Evolutionary conservation across 2,797 vertebrate genomes (phyloP).

Genomic region (Chromobotia macracanthus): DNA sequence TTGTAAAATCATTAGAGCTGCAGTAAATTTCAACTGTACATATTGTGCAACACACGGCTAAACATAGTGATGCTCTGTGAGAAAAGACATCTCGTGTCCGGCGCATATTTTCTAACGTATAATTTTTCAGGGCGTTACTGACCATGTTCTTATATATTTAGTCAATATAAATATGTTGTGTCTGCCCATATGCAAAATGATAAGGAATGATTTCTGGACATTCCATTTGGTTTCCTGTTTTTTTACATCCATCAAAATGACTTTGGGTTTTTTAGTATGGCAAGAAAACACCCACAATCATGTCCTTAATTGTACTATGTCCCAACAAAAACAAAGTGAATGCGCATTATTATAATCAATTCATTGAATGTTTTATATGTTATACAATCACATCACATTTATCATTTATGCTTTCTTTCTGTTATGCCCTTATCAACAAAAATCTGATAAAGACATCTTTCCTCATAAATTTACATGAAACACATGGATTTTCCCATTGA

Average conservation of each 20-base stretch:
- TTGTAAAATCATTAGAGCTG: background rate
- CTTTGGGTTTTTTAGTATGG: constrained; percentile 12
- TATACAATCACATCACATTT: background rate
- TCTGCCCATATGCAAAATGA: constrained; percentile 67
- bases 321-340: background rate
- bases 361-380: too few species aligned
- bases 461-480: constrained; percentile 30
- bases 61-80: constrained; percentile 25
- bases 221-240: constrained; percentile 72
- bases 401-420: too few species aligned
- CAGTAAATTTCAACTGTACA: background rate
- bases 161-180: constrained; percentile 69
- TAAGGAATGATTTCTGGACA: constrained; percentile 68
- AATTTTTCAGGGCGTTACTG: constrained; percentile 76
- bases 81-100: constrained; percentile 36
- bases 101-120: constrained; percentile 65
- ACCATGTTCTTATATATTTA: constrained; percentile 73
- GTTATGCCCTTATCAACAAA: background rate
- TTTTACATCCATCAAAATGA: constrained; percentile 37
- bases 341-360: background rate
- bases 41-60: background rate
- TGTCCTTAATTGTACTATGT: background rate
- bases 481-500: constrained; percentile 7
- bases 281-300: background rate
- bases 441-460: constrained; percentile 41